Evolutionary conservation across 2,888 invertebrate genomes (phyloP).

Genomic region (Ochropleura leucogaster): DNA sequence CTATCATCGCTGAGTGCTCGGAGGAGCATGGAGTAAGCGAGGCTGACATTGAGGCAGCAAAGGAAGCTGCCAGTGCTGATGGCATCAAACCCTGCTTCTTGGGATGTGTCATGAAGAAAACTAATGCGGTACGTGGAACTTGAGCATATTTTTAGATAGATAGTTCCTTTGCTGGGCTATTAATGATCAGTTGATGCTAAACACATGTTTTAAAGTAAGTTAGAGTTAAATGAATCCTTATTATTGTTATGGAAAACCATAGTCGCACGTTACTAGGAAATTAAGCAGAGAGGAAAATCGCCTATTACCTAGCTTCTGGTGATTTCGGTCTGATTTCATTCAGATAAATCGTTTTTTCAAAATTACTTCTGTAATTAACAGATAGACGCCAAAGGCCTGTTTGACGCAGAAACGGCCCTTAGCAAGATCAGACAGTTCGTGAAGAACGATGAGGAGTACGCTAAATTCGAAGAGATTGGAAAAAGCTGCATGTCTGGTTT

Average conservation of each 20-base stretch:
- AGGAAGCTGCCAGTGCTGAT: slow-evolving; percentile 45
- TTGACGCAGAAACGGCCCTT: slow-evolving; percentile 40
- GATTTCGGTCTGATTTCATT: not conserved
- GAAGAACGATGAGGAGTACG: slow-evolving; percentile 52
- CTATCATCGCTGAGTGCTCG: slow-evolving; percentile 62
- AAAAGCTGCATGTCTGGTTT: slow-evolving; percentile 61
- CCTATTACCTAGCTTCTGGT: not conserved
- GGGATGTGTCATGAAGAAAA: slow-evolving; percentile 52
- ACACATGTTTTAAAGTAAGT: not conserved
- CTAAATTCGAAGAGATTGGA: slow-evolving; percentile 47
- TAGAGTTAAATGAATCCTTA: not conserved
- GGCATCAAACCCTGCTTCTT: slow-evolving; percentile 63
- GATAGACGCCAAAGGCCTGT: slow-evolving; percentile 63
- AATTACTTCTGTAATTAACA: slow-evolving; percentile 21
- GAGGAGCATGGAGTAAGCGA: slow-evolving; percentile 55
- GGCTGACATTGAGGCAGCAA: slow-evolving; percentile 59
- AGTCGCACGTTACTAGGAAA: not conserved
- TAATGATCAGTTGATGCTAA: not conserved
- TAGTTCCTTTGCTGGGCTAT: not conserved
- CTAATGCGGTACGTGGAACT: slow-evolving; percentile 44
- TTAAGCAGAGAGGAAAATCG: not conserved
- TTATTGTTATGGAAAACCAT: not conserved
- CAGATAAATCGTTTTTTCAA: not conserved
- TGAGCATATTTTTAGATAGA: no score
- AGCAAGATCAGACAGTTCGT: slow-evolving; percentile 46